A percentile compares a stretch with the other conserved stretches of the same genome.
Conservation (phyloP, 2,113 vertebrate genomes). For the Anarhynchus alexandrinus region DNA sequence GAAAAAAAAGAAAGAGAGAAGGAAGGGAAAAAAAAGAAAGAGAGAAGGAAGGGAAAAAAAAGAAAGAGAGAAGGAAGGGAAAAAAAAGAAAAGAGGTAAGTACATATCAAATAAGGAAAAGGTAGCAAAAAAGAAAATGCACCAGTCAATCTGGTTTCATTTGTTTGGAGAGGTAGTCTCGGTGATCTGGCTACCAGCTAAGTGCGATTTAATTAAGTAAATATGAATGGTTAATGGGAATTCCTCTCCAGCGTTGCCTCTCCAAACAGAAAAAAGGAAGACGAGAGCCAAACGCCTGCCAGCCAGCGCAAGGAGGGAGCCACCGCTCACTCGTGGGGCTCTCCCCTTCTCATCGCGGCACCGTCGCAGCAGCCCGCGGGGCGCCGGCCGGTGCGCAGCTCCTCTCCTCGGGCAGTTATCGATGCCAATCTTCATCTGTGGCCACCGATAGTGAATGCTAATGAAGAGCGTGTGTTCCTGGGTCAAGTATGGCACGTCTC, state of each 20-base stretch:
- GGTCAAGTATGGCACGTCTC: not conserved
- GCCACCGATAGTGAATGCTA: not conserved
- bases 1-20: not conserved
- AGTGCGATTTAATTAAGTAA: not conserved
- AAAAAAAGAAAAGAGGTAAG: not conserved
- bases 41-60: not conserved
- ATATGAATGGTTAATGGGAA: not conserved
- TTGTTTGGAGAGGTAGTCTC: not conserved
- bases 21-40: too few relatives aligned
- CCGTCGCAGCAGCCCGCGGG: not conserved
- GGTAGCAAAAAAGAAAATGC: not conserved
- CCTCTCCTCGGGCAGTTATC: not conserved
- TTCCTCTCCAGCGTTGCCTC: not conserved
- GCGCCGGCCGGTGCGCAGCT: not conserved
- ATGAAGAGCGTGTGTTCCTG: not conserved
- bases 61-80: not conserved
- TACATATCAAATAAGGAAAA: not conserved
- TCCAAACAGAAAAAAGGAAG: not conserved
- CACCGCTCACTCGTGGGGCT: rapidly evolving
- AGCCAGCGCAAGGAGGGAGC: not conserved
- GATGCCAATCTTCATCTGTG: not conserved
- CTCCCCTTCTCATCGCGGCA: not conserved
- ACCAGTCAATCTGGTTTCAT: not conserved
- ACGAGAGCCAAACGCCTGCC: not conserved
- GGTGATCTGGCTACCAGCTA: not conserved